A percentile compares a stretch with the other conserved stretches of the same genome.
These are phyloP conservation scores for Itoplectis maculator DNA, from an alignment of 2,888 invertebrate genomes.

Conservation along the genomic window DNA sequence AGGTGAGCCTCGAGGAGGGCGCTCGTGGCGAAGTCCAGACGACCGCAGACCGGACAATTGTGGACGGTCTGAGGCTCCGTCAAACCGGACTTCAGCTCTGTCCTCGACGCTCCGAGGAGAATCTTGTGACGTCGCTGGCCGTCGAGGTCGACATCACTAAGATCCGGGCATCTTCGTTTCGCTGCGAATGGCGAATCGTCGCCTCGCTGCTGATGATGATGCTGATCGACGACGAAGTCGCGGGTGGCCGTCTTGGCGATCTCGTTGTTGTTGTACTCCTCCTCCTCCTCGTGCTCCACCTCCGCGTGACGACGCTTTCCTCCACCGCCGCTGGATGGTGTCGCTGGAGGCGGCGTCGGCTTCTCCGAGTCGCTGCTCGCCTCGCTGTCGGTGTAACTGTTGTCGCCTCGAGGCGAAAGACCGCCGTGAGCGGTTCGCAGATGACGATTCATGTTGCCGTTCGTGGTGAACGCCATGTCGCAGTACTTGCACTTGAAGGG, in stretches of 20 bases:
- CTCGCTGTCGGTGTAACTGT: conserved; percentile 80
- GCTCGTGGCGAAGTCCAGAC: conserved; percentile 87
- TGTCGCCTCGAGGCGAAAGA: conserved; percentile 72
- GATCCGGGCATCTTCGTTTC: conserved; percentile 75
- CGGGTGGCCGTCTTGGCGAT: conserved; percentile 83
- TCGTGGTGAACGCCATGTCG: conserved; percentile 93
- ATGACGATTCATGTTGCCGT: conserved; percentile 94
- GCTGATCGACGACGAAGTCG: conserved; percentile 62
- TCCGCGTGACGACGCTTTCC: conserved; percentile 70
- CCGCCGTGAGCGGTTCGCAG: conserved; percentile 87
- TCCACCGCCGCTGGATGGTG: too few relatives aligned
- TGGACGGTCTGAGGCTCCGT: conserved; percentile 45
- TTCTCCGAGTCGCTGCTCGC: conserved; percentile 80
- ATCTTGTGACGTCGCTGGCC: conserved; percentile 77
- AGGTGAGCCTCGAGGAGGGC: conserved; percentile 88
- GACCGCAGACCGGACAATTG: conserved; percentile 88
- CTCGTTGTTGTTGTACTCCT: conserved; percentile 88
- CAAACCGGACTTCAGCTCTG: conserved; percentile 77
- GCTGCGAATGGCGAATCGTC: conserved; percentile 56
- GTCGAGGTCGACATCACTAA: conserved; percentile 68
- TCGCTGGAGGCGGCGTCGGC: too few relatives aligned
- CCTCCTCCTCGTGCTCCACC: conserved; percentile 85
- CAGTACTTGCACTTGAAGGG: conserved; percentile 93
- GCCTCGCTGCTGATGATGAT: conserved; percentile 35
- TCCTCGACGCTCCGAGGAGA: conserved; percentile 77